Base-by-base conservation (phyloP, 2,888 invertebrate genomes). In the Philereme vetulata region DNA sequence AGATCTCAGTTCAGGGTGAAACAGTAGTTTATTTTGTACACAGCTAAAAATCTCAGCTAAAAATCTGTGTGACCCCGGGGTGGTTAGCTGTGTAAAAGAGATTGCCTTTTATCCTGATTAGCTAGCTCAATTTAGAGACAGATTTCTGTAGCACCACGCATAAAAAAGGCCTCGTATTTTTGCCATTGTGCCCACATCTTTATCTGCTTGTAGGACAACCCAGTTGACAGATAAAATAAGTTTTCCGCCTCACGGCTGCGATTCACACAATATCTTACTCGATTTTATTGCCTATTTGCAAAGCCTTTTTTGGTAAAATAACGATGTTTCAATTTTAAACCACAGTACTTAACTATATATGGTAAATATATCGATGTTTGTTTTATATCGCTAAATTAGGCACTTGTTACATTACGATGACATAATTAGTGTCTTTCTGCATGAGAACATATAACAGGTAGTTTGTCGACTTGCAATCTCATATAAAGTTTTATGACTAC, bases 261-360 rank as follows among this genome's bases (percentile, higher is more conserved):
- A 74, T 77, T 80, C 75, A 72, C 78, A 76, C 77, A 78, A 78
- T 80, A 80, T 80, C 80, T 81, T 78, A 77, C 72, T 69, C 71
- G 67, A 72, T 68, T 80, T 80, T 75, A 77, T 71, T 72, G 74
- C 75, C 71, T 78, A 80, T 78, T 81, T 78, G 54, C 72, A 67
- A 72, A 64, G 67, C 78, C 79, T 78, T 81, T 79, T 82, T 81
- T 65, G 76, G 77, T 71, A 69, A 77, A 78, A 77, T 77, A 72
- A 75, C 68, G 70, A 71, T 32, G 51, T 55, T 51, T 42, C 45
- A 50, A 50, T 54, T 47, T 50, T 42, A 38, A 45, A 46, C 11
- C 36, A 34, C 33, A 4, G 40, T 38, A 42, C 33, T 48, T 32
- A 55, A 42, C 9, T 50, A n/a, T n/a, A n/a, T n/a, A 9, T 11